A percentile compares a stretch with the other conserved stretches of the same genome.
phyloP scores from a whole-genome alignment of 2,113 vertebrate species.

The Phyllostomus hastatus region DNA sequence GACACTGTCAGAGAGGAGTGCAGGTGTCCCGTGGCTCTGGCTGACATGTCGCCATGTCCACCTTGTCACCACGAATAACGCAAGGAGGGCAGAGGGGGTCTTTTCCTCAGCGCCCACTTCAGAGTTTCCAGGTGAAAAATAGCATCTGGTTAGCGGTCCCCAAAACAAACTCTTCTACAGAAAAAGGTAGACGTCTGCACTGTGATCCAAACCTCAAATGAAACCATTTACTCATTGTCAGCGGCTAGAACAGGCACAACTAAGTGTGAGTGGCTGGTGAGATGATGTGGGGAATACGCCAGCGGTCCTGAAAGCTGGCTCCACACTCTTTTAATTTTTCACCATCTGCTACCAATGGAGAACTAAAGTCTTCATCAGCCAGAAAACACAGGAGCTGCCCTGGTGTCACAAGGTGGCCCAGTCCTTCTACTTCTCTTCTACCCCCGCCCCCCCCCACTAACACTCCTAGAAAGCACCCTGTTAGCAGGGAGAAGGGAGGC shows the following conservation, averaged over 20 bases:
- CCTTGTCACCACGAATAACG: not conserved
- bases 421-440: not conserved
- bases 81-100: not conserved
- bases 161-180: not conserved
- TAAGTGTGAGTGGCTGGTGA: not conserved
- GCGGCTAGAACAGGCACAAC: not conserved
- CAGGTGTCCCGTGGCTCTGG: not conserved
- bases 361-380: not conserved
- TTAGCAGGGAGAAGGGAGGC: not conserved
- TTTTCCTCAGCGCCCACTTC: not conserved
- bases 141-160: not conserved
- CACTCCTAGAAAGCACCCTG: not conserved
- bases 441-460: not conserved
- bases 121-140: not conserved
- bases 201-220: not conserved
- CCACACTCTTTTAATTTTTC: not conserved
- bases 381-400: not conserved
- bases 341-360: not conserved
- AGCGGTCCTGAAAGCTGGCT: not conserved
- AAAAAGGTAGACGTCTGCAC: not conserved
- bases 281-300: not conserved
- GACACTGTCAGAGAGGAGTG: not conserved
- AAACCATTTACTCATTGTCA: not conserved
- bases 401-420: not conserved
- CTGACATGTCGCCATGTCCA: not conserved